phyloP scores from a whole-genome alignment of 2,797 vertebrate species.

The Delichon dasypus region DNA sequence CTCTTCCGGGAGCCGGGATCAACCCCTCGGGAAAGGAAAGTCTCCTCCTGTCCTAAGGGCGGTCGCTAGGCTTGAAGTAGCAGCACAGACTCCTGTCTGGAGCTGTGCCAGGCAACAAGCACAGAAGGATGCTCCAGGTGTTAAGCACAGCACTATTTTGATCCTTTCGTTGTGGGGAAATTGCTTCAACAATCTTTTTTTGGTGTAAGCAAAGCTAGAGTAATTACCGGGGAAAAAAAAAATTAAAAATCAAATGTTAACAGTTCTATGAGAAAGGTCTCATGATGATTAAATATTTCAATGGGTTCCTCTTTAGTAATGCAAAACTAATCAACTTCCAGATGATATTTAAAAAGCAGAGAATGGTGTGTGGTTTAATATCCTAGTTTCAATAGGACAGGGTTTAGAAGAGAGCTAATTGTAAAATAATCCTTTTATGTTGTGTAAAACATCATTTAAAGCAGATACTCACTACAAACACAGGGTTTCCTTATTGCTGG shows the following conservation, averaged over 20 bases:
- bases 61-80: neutral
- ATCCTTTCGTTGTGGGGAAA: neutral
- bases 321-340: slow-evolving; percentile 58
- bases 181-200: neutral
- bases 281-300: slow-evolving; percentile 52
- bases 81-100: neutral
- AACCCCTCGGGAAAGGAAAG: neutral
- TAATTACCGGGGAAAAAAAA: neutral
- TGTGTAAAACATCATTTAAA: slow-evolving; percentile 49
- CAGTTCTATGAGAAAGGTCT: slow-evolving; percentile 37
- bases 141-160: slow-evolving; percentile 30
- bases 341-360: slow-evolving; percentile 15
- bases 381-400: slow-evolving; percentile 12
- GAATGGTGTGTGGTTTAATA: neutral
- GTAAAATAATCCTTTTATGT: slow-evolving; percentile 53
- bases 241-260: neutral
- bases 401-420: slow-evolving; percentile 43
- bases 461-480: slow-evolving; percentile 16
- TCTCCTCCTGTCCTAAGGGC: neutral
- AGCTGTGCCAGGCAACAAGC: neutral
- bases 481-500: slow-evolving; percentile 43
- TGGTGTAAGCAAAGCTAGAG: slow-evolving; percentile 34
- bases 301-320: slow-evolving; percentile 36
- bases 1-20: neutral
- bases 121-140: slow-evolving; percentile 28